A percentile compares a stretch with the other conserved stretches of the same genome.
Evolutionary conservation across 2,888 invertebrate genomes (phyloP).

Genomic region (Dryocosmus kuriphilus): DNA sequence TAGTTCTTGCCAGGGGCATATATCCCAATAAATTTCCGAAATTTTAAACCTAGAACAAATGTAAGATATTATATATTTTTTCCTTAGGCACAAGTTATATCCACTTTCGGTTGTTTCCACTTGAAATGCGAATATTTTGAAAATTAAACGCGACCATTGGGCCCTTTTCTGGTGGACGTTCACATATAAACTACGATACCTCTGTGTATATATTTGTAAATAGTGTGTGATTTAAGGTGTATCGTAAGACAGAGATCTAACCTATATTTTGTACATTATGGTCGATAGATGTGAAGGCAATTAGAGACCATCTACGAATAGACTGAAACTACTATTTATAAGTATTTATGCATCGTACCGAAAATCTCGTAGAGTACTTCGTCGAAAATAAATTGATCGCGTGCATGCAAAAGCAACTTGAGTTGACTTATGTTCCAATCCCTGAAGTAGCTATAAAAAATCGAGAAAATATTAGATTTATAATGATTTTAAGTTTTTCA

Average conservation of each 20-base stretch:
- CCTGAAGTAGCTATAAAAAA: not conserved
- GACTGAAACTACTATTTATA: constrained; percentile 32
- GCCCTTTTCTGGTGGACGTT: not conserved
- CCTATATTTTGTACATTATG: constrained; percentile 31
- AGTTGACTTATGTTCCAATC: not conserved
- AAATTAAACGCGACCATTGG: not conserved
- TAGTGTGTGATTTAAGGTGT: constrained; percentile 1
- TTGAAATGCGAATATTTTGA: not conserved
- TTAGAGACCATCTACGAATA: constrained; percentile 28
- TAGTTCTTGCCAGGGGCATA: too few relatives aligned
- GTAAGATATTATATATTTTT: too few relatives aligned
- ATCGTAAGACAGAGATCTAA: constrained; percentile 14
- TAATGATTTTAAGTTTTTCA: not conserved
- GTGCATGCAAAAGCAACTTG: not conserved
- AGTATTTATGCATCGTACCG: constrained; percentile 22
- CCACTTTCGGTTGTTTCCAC: not conserved
- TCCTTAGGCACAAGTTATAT: too few relatives aligned
- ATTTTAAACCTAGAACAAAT: too few relatives aligned
- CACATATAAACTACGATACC: constrained; percentile 4
- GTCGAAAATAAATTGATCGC: not conserved
- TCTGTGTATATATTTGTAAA: constrained; percentile 26
- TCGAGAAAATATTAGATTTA: not conserved
- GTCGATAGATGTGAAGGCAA: not conserved
- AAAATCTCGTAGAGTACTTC: not conserved
- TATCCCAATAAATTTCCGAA: too few relatives aligned